phyloP scores from a whole-genome alignment of 1,140 invertebrate genomes.

The Temnothorax curvispinosus region DNA sequence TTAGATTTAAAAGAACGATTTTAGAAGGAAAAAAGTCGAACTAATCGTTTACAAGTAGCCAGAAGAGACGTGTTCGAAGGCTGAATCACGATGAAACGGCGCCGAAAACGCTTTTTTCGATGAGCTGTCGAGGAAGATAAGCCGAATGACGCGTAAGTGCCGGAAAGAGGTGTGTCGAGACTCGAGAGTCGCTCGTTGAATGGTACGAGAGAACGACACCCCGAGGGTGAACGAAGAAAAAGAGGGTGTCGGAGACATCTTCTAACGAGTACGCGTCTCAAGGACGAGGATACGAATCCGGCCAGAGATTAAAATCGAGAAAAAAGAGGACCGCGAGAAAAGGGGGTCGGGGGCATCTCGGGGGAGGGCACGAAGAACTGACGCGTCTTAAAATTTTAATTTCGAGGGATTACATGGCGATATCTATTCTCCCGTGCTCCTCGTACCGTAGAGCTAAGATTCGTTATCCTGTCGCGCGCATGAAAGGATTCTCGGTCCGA shows the following conservation, averaged over 20 bases:
- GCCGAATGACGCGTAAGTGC: neutral
- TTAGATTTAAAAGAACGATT: neutral
- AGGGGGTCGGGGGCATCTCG: neutral
- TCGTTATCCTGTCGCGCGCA: conserved; percentile 34
- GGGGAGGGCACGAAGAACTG: neutral
- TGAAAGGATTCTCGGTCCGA: neutral
- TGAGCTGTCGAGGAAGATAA: neutral
- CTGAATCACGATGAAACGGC: neutral
- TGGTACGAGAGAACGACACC: conserved; percentile 30
- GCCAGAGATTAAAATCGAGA: conserved; percentile 24
- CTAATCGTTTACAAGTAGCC: neutral
- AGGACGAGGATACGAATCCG: neutral
- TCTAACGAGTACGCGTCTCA: conserved; percentile 44
- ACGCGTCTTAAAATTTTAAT: conserved; percentile 58
- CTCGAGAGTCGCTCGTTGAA: conserved; percentile 18
- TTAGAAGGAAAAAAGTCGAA: neutral
- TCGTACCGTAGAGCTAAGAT: conserved; percentile 6
- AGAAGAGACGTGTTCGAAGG: neutral
- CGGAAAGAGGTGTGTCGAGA: neutral
- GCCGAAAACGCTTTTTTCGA: conserved; percentile 1
- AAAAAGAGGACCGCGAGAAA: neutral
- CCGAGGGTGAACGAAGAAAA: conserved; percentile 13
- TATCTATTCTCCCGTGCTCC: conserved; percentile 13
- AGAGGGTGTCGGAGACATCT: neutral
- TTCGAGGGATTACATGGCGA: conserved; percentile 32